Evolutionary conservation across 2,888 invertebrate species (phyloP), one percentile per base, ranked within the genome.

Genomic region (Alloscopus bannaensis): DNA sequence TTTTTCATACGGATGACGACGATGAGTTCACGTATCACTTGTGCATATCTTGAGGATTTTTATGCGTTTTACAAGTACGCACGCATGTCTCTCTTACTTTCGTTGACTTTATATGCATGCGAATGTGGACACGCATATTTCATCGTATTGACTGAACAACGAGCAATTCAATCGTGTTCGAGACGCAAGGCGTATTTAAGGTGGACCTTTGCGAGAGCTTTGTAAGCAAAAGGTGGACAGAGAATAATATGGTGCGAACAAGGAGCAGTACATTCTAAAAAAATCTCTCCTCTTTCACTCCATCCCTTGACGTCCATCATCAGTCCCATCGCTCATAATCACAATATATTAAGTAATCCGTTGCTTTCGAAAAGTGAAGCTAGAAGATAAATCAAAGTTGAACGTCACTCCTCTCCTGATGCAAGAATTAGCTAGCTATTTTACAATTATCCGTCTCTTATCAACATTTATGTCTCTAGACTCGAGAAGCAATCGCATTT

Each of bases 361-460:
- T 66, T 29, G 31, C 31, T 66, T 75, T 59, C 26, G 20, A 75
- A 59, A 66, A 42, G n/a, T 47, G 60, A 59, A 40, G 20, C 36
- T 59, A 75, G n/a, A n/a, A n/a, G n/a, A n/a, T 75, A 75, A 75
- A 66, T 75, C 75, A 75, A 66, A 66, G 8, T 36, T n/a, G 52
- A 18, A 26, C 47, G 62, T 64, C 55, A 31, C 26, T 36, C 40
- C 31, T 36, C 2, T 69, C 18, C 69, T 69, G 24, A 40, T 18
- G 24, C 42, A 57, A 55, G 52, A 2, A 22, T 3, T 6, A 52
- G 20, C 3, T 22, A 3, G 20, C 4, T 20, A 22, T 8, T 52
- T 3, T 52, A 3, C 3, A 20, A 52, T 52, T n/a, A n/a, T 20
- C 8, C 6, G 8, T 36, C 36, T 36, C 36, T 24, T 22, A 47